A percentile compares a stretch with the other conserved stretches of the same genome.
Conservation (phyloP, 2,888 invertebrate genomes). For the Lithophane ornitopus region DNA sequence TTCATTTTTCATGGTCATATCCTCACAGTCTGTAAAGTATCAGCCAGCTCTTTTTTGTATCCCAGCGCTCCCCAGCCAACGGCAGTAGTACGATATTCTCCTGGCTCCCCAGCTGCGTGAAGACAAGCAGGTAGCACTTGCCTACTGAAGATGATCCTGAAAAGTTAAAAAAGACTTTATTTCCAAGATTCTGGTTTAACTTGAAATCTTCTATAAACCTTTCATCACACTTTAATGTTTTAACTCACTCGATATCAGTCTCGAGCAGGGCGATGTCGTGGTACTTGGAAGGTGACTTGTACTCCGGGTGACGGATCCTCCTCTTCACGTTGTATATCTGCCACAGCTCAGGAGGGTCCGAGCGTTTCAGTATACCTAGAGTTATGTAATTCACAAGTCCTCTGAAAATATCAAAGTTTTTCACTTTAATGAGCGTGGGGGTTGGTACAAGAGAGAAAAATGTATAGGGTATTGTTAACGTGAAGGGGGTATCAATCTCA, state of each 20-base stretch:
- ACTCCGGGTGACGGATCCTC: slow-evolving; percentile 61
- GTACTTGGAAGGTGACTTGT: slow-evolving; percentile 60
- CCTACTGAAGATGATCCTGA: slow-evolving; percentile 35
- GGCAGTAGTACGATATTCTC: neutral
- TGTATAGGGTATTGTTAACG: neutral
- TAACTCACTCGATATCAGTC: slow-evolving; percentile 47
- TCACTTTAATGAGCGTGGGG: neutral
- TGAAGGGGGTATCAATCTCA: neutral
- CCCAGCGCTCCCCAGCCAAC: slow-evolving; percentile 52
- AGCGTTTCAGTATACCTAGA: slow-evolving; percentile 68
- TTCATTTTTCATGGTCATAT: neutral
- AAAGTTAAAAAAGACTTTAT: neutral
- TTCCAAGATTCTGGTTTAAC: neutral
- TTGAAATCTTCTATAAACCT: neutral
- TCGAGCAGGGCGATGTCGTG: slow-evolving; percentile 65
- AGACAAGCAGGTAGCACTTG: slow-evolving; percentile 46
- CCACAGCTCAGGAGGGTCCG: slow-evolving; percentile 60
- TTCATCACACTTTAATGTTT: neutral
- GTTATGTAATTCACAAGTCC: slow-evolving; percentile 60
- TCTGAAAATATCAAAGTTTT: slow-evolving; percentile 51
- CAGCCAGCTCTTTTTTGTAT: slow-evolving; percentile 31
- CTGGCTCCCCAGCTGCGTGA: slow-evolving; percentile 20
- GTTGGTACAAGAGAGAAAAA: neutral
- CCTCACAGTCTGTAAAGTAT: slow-evolving; percentile 38
- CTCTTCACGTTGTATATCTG: slow-evolving; percentile 49